These are phyloP conservation scores for Melanerpes aurifrons DNA, from an alignment of 2,113 vertebrate species.

Conservation along the genomic window DNA sequence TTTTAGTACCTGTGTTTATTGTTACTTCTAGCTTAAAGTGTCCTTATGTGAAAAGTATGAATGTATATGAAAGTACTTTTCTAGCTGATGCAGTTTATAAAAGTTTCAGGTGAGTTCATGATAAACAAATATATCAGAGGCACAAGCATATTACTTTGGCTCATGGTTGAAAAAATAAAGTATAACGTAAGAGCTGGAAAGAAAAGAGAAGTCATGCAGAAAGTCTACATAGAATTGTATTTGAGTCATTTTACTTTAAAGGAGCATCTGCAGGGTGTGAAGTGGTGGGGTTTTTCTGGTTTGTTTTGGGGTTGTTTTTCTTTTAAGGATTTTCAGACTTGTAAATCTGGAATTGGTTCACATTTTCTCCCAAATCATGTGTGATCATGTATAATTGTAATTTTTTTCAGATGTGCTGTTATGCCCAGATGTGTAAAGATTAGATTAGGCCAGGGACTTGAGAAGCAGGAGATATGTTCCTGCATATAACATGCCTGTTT, in stretches of 20 bases:
- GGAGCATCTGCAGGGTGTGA: neutral
- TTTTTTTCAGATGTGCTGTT: neutral
- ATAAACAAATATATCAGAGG: neutral
- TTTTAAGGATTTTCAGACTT: neutral
- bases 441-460: neutral
- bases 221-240: neutral
- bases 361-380: neutral
- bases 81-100: neutral
- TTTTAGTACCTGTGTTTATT: neutral
- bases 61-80: neutral
- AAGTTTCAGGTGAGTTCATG: neutral
- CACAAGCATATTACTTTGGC: neutral
- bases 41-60: neutral
- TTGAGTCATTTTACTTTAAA: neutral
- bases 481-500: rapidly evolving
- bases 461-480: neutral
- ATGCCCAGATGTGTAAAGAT: neutral
- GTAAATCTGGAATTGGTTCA: neutral
- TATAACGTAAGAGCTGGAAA: neutral
- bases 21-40: neutral
- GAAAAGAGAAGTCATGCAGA: neutral
- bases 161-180: neutral
- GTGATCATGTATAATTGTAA: neutral
- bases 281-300: neutral
- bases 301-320: rapidly evolving